These are phyloP conservation scores for Drosophila prosaltans DNA, from an alignment of 1,140 invertebrate species.

Conservation along the genomic window DNA sequence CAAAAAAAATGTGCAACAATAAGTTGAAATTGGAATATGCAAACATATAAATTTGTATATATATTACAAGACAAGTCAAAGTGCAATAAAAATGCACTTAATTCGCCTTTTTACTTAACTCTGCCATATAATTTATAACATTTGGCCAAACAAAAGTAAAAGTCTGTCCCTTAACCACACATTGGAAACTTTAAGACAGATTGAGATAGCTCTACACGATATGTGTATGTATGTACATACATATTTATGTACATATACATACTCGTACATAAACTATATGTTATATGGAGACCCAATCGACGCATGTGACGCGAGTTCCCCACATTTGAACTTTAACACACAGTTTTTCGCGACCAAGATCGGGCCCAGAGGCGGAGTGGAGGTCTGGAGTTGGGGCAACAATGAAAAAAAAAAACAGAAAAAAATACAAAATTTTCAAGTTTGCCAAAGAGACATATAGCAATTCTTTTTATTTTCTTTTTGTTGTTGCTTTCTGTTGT, in stretches of 20 bases:
- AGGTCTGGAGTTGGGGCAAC: slow-evolving; percentile 1
- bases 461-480: slow-evolving; percentile 2
- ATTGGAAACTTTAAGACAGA: slow-evolving; percentile 56
- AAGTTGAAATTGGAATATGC: slow-evolving; percentile 29
- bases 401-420: slow-evolving; percentile 64
- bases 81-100: slow-evolving; percentile 71
- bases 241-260: slow-evolving; percentile 18
- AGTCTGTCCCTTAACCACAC: slow-evolving; percentile 46
- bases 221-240: slow-evolving; percentile 34
- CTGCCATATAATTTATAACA: slow-evolving; percentile 63
- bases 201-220: slow-evolving; percentile 69
- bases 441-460: slow-evolving; percentile 63
- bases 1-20: slow-evolving; percentile 10
- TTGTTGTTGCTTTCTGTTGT: slow-evolving; percentile 39
- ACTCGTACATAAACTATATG: slow-evolving; percentile 22
- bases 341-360: slow-evolving; percentile 34
- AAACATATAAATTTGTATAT: no score
- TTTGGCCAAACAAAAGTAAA: slow-evolving; percentile 71
- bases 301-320: slow-evolving; percentile 60
- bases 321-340: slow-evolving; percentile 81
- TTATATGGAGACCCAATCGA: slow-evolving; percentile 36
- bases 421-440: slow-evolving; percentile 48
- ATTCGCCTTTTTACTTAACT: slow-evolving; percentile 26
- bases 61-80: slow-evolving; percentile 62
- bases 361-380: neutral